Percentiles rank a stretch among this genome's conserved stretches.
phyloP scores from a whole-genome alignment of 2,113 vertebrate species.

The Vombatus ursinus region DNA sequence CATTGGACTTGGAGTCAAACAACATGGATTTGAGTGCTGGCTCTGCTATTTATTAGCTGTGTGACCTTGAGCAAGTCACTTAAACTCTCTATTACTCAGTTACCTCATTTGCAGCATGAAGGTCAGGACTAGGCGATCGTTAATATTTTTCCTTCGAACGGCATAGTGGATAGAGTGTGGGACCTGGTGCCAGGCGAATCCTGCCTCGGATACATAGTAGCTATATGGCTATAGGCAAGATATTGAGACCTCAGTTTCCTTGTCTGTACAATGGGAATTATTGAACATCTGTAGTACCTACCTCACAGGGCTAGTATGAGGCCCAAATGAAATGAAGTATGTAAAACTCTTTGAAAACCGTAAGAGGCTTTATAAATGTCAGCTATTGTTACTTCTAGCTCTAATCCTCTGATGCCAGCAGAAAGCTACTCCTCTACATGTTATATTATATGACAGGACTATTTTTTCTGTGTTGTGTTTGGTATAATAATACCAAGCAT shows the following conservation, averaged over 20 bases:
- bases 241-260: not conserved
- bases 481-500: not conserved
- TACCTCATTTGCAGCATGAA: not conserved
- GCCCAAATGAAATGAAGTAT: not conserved
- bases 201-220: not conserved
- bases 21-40: not conserved
- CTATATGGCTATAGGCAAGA: not conserved
- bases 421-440: not conserved
- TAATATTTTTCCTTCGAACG: not conserved
- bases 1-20: not conserved
- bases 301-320: not conserved
- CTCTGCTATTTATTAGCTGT: not conserved
- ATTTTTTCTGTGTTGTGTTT: not conserved
- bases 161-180: not conserved
- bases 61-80: not conserved
- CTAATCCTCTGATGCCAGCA: not conserved
- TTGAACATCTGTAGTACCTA: not conserved
- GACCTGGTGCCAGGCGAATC: not conserved
- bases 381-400: not conserved
- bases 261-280: not conserved
- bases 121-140: not conserved
- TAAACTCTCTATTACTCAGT: not conserved
- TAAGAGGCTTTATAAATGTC: not conserved
- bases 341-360: not conserved
- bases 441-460: not conserved